Evolutionary conservation across 2,797 vertebrate species (phyloP).

Genomic region (Emydoidea blandingii): DNA sequence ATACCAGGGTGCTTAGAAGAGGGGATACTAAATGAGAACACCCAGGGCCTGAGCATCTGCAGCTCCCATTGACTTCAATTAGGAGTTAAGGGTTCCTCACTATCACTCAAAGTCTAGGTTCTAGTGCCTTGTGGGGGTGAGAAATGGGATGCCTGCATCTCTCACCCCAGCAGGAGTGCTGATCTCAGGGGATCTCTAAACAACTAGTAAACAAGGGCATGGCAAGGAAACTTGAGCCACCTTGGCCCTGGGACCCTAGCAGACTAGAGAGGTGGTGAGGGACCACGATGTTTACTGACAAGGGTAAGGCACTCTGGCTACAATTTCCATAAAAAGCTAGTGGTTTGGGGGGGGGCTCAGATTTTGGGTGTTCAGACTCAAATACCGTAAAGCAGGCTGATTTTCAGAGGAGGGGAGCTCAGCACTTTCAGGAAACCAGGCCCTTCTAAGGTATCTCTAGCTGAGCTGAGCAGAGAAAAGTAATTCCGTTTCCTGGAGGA

Average conservation of each 20-base stretch:
- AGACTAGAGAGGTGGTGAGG: not conserved
- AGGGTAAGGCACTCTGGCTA: not conserved
- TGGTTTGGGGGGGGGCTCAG: not conserved
- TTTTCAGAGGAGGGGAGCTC: not conserved
- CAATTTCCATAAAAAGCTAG: not conserved
- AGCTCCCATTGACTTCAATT: accelerated
- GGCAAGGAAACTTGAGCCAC: not conserved
- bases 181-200: not conserved
- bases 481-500: not conserved
- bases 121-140: not conserved
- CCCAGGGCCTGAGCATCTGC: not conserved
- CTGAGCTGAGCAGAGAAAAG: not conserved
- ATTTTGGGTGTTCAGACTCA: not conserved
- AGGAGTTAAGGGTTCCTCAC: not conserved
- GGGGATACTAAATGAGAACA: accelerated
- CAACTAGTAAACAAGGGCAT: not conserved
- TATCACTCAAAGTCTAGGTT: not conserved
- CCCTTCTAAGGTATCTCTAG: too few species aligned
- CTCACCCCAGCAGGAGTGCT: not conserved
- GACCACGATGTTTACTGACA: not conserved
- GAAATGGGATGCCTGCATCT: not conserved
- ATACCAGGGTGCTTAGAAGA: accelerated
- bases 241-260: not conserved
- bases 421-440: not conserved
- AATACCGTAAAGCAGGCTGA: not conserved